Evolutionary conservation across 2,797 vertebrate genomes (phyloP), one percentile per base, ranked within the genome.

Genomic region (Todus mexicanus): DNA sequence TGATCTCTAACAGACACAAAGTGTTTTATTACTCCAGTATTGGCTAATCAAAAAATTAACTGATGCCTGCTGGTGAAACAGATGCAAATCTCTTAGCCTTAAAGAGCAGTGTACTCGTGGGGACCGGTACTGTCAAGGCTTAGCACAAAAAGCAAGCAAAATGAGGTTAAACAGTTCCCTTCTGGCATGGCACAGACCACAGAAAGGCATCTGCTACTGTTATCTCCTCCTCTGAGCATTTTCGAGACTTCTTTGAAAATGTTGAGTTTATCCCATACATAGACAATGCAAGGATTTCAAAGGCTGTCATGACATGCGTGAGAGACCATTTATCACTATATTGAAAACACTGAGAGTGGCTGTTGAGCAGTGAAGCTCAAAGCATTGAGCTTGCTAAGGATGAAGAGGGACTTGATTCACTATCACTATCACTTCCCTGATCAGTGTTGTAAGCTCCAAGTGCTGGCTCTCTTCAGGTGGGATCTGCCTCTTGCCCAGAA

Each of bases 1-100:
- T 84, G 23, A 73, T 60, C 20, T 73, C 10, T 78, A 47, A 19
- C 2, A 25, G 60, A 10, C 35, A 47, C 33, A 45, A 35, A 60
- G 25, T 63, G 8, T 25, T 81, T 84, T 72, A 29, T 13, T 73
- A 66, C 19, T 70, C 31, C 42, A 82, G 48, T 27, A 54, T 1
- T 81, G 17, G 92, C 43, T 81, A 63, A 90, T 51, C 25, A 17
- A 84, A 81, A 91, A 94, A 33, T 60, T 48, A 74, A 76, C 68
- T 50, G 8, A 9, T 66, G 9, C 63, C 57, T 91, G 13, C 40
- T 56, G 29, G 38, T 61, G n/a, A 64, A 83, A 80, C 12, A 64
- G 25, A 73, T 53, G 38, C 8, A 79, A 71, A 82, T 73, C 15
- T 59, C 54, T 23, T 22, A 74, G 27, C 42, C 25, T 74, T 76